These are phyloP conservation scores for Acrobasis consociella DNA, from an alignment of 2,888 invertebrate species.

Conservation along the genomic window DNA sequence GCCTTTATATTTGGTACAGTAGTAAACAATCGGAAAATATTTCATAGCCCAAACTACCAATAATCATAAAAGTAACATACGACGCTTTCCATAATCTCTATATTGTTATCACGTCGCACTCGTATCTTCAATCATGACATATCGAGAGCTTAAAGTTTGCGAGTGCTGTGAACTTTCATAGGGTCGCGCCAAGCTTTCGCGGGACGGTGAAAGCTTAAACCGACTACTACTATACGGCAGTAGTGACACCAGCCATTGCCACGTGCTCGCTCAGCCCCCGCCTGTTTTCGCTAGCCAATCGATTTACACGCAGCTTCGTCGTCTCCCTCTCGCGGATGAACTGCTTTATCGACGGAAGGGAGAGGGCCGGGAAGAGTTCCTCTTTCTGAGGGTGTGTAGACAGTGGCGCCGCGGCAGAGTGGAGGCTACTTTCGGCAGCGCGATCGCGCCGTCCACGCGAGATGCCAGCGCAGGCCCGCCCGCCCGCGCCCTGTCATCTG, in stretches of 20 bases:
- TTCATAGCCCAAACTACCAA: background rate
- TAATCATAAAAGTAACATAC: constrained; percentile 10
- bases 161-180: constrained; percentile 42
- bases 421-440: constrained; percentile 57
- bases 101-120: constrained; percentile 23
- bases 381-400: constrained; percentile 48
- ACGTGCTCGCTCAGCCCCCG: constrained; percentile 75
- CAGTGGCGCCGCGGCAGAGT: constrained; percentile 62
- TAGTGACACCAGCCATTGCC: constrained; percentile 60
- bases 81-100: background rate
- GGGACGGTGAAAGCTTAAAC: constrained; percentile 54
- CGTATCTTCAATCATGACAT: constrained; percentile 25
- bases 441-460: constrained; percentile 55
- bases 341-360: constrained; percentile 71
- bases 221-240: constrained; percentile 52
- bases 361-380: constrained; percentile 48
- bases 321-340: constrained; percentile 58
- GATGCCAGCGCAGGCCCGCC: constrained; percentile 77
- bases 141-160: constrained; percentile 35
- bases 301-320: constrained; percentile 60
- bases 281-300: constrained; percentile 76
- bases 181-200: constrained; percentile 49
- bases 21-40: constrained; percentile 10
- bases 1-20: background rate
- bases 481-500: constrained; percentile 79